Base-by-base conservation (phyloP, 1,140 invertebrate genomes). In the Adelges cooleyi region DNA sequence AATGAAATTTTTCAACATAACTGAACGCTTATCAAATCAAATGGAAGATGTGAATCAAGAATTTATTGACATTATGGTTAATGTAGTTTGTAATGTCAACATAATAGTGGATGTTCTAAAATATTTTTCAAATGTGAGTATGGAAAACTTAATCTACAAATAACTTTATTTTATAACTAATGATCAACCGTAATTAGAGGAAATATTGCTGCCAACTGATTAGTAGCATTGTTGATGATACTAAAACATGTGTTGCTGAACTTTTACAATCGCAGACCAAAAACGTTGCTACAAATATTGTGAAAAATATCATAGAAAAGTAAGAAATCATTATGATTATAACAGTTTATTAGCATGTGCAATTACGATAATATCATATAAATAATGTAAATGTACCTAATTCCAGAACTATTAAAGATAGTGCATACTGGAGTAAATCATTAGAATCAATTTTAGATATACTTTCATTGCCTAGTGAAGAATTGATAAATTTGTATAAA, bases 121-220 rank as follows among this genome's bases (percentile, higher is more conserved):
- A 46, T 62, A 62, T 62, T 62, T 48, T 46, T 62, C 56, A 29
- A 62, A 46, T 22, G 56, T 62, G 2, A 48, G 56, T 33, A 20
- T 62, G 11, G 11, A 33, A 33, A 33, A 33, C 11, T 33, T 6
- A 6, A 33, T 33, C 11, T 33, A 33, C 11, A 11, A 33, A 33
- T 33, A 33, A 33, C n/a, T 23, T 25, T 42, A n/a, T 42, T 27
- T 44, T 33, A 9, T 29, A 33, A 22, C 29, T 33, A 33, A 33
- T 33, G 11, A n/a, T n/a, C n/a, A 33, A 33, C 11, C 11, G 11
- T 33, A 33, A 46, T 33, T 4, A 62, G 56, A 44, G 56, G 44
- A 48, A 62, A 48, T 62, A 62, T 29, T 62, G 56, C 33, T 62
- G 40, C 46, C 18, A 62, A 29, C 42, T 62, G n/a, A 62, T 46